Base-by-base conservation (phyloP, 1,140 invertebrate species). In the Aphaenogaster ashmeadi region DNA sequence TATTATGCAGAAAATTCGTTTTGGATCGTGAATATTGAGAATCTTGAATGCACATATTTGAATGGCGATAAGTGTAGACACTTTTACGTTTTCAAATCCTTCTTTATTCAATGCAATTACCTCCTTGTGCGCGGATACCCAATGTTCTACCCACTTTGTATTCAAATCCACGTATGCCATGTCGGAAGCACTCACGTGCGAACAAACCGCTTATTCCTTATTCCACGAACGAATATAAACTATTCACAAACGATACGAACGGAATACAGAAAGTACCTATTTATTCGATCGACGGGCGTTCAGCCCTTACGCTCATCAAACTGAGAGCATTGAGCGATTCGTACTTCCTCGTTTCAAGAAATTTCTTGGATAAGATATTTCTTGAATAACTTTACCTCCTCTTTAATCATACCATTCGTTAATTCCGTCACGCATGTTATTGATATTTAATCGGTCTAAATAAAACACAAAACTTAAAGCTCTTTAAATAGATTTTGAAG, bases 171-270 rank as follows among this genome's bases (percentile, higher is more conserved):
- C 90, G 90, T 88, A 88, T 88, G 90, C 87, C 78, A 87, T 91
- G 88, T 90, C 83, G 87, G 72, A 88, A 71, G 89, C 87, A 89
- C 85, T 91, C 90, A 58, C 87, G 89, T 78, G 90, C 89, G 87
- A 90, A 90, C 79, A 87, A 88, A 91, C 87, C 83, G 89, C 89
- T 91, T 91, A 91, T 90, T 91, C 77, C 89, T 91, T 90, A 91
- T 90, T 90, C 90, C 89, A 69, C 77, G 21, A 74, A 85, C 81
- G 87, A 88, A 79, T 91, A 90, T 91, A 90, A 91, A 91, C 90
- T 91, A 91, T 91, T 91, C 87, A 86, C 69, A 58, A 81, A 74
- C 78, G 71, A 54, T 88, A 79, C 69, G 72, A 60, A 3, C 15
- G 66, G 89, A 84, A 91, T 90, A 87, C 88, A 86, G 89, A 87